phyloP scores from a whole-genome alignment of 2,888 invertebrate genomes.

The Orthosia incerta region DNA sequence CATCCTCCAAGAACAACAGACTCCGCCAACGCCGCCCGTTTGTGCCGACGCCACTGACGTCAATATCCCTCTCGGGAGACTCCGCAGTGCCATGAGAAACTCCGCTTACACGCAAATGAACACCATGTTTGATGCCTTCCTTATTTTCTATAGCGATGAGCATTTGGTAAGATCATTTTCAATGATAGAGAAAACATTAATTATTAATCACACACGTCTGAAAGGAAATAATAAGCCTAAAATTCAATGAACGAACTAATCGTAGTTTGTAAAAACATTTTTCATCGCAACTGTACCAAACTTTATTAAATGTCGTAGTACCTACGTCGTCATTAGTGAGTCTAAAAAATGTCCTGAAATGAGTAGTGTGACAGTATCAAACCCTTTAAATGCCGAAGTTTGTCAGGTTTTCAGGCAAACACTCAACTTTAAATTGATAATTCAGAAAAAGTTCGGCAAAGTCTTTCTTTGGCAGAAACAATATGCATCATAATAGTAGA shows the following conservation, averaged over 20 bases:
- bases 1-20: constrained; percentile 74
- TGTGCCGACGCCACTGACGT: constrained; percentile 78
- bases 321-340: not conserved
- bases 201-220: not conserved
- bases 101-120: constrained; percentile 81
- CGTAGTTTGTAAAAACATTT: constrained; percentile 13
- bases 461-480: not conserved
- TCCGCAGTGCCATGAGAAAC: constrained; percentile 89
- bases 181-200: not conserved
- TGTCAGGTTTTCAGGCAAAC: no score
- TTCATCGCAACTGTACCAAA: constrained; percentile 43
- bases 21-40: constrained; percentile 68
- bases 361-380: no score
- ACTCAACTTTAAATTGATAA: no score
- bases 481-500: not conserved
- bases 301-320: not conserved
- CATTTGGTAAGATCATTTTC: constrained; percentile 92
- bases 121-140: constrained; percentile 92
- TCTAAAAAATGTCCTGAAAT: not conserved
- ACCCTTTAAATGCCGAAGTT: no score
- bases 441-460: no score
- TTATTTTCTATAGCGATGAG: constrained; percentile 95
- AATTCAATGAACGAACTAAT: not conserved
- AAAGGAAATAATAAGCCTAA: not conserved
- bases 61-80: constrained; percentile 78